phyloP scores from a whole-genome alignment of 2,113 vertebrate species.

The Macrotus californicus region DNA sequence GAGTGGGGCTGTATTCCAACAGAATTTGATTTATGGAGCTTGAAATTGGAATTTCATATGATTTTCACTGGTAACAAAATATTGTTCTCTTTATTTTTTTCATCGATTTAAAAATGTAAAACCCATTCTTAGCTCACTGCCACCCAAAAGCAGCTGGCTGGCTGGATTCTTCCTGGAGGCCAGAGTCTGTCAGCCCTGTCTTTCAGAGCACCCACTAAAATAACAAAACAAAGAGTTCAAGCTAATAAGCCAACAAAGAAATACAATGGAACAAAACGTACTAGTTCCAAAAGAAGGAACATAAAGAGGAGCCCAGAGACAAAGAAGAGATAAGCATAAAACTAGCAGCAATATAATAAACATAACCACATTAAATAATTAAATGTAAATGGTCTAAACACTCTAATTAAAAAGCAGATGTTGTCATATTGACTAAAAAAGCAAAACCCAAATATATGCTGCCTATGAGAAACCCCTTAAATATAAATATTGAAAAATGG shows the following conservation, averaged over 20 bases:
- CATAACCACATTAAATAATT: neutral
- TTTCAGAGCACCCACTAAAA: neutral
- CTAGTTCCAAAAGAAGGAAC: neutral
- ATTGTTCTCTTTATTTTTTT: neutral
- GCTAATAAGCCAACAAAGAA: neutral
- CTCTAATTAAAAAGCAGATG: neutral
- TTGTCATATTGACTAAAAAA: neutral
- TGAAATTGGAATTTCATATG: neutral
- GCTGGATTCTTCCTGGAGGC: neutral
- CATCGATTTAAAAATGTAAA: neutral
- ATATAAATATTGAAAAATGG: neutral
- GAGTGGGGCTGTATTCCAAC: neutral
- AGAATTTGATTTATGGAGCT: neutral
- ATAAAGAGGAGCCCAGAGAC: neutral
- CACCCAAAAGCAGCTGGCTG: neutral
- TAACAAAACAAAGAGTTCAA: neutral
- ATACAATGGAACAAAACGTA: neutral
- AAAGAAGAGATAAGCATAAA: neutral
- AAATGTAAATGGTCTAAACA: neutral
- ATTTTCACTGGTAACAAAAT: neutral
- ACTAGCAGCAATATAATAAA: neutral
- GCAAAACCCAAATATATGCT: neutral
- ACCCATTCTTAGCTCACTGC: neutral
- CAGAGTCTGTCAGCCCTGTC: neutral
- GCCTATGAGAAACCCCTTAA: neutral